Evolutionary conservation across 37 sponge, comb jelly and placozoan species (phyloP).

Genomic region (Beroe forskalii): DNA sequence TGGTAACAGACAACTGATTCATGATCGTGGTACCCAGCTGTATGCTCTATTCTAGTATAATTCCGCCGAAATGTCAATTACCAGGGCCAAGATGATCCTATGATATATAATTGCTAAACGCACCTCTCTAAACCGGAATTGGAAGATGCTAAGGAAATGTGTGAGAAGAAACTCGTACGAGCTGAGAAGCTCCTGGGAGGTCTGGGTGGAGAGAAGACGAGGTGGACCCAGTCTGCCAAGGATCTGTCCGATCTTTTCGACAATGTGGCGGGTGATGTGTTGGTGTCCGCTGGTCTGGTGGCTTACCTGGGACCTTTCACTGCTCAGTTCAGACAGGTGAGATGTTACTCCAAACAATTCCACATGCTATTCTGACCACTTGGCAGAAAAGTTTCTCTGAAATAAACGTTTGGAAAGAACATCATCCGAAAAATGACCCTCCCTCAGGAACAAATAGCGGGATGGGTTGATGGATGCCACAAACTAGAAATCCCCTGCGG

Average conservation of each 20-base stretch:
- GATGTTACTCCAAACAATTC: too few species aligned
- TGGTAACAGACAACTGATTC: too few species aligned
- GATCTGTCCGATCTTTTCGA: slow-evolving; percentile 76
- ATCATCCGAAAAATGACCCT: not conserved
- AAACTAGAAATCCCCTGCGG: slow-evolving; percentile 83
- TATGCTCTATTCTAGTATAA: too few species aligned
- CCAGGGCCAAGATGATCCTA: too few species aligned
- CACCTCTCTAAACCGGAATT: slow-evolving; percentile 66
- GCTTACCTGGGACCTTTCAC: slow-evolving; percentile 99
- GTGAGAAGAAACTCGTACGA: slow-evolving; percentile 90
- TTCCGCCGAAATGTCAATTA: too few species aligned
- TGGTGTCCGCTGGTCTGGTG: slow-evolving; percentile 92
- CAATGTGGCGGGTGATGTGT: slow-evolving; percentile 92
- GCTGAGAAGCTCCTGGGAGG: slow-evolving; percentile 97
- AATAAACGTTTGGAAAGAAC: too few species aligned
- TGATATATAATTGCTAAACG: too few species aligned
- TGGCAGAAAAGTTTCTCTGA: too few species aligned
- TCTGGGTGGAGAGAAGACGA: slow-evolving; percentile 95
- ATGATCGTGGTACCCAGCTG: too few species aligned
- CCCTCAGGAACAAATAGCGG: slow-evolving; percentile 73
- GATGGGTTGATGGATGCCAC: slow-evolving; percentile 84
- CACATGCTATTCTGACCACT: too few species aligned
- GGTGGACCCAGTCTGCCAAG: slow-evolving; percentile 91
- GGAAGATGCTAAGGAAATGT: slow-evolving; percentile 87
- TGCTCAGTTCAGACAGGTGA: slow-evolving; percentile 84